Base-by-base conservation (phyloP, 2,113 vertebrate genomes). In the Cyprinus carpio region DNA sequence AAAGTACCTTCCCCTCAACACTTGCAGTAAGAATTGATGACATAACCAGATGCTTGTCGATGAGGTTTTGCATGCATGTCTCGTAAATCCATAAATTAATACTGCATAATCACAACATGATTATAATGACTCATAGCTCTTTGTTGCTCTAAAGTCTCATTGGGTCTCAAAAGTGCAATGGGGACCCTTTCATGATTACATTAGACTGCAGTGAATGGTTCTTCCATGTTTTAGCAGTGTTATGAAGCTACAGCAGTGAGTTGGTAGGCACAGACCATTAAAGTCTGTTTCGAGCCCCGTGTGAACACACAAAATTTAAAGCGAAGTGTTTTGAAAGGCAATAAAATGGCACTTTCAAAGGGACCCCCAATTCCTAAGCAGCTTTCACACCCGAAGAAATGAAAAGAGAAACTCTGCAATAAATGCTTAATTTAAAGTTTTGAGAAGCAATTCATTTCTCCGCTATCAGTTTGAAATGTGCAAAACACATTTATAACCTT, bases 211-310 rank as follows among this genome's bases (percentile, higher is more conserved):
- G 54, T 58, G 10, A 23, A 58, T 58, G n/a, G 60, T 67, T 12
- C 2, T 9, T 65, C 62, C 37, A 46, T 25, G n/a, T 62, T 60
- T 62, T 64, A 79, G 37, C 27, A 54, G 25, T 16, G 12, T n/a
- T 71, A 23, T 81, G 27, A 65, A 27, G 60, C 78, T 0, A 4
- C 34, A 10, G 58, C 49, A 34, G 49, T 40, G 46, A 16, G 25
- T 81, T 18, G 3, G 62, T 31, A 76, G 49, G 27, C 40, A 65
- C 10, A 81, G 46, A 83, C 29, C 65, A 83, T 83, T 83, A 83
- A 83, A 83, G 49, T 34, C 18, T 20, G 46, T 83, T 83, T 83
- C 69, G 13, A 82, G 43, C 54, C 40, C 18, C 13, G 8, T n/a
- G 43, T 7, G 46, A 69, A 25, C 20, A 31, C 80, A 72, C 65